Percentiles rank a stretch among this genome's conserved stretches.
Evolutionary conservation across 2,797 vertebrate species (phyloP).

Genomic region (Philypnodon macrostomus): DNA sequence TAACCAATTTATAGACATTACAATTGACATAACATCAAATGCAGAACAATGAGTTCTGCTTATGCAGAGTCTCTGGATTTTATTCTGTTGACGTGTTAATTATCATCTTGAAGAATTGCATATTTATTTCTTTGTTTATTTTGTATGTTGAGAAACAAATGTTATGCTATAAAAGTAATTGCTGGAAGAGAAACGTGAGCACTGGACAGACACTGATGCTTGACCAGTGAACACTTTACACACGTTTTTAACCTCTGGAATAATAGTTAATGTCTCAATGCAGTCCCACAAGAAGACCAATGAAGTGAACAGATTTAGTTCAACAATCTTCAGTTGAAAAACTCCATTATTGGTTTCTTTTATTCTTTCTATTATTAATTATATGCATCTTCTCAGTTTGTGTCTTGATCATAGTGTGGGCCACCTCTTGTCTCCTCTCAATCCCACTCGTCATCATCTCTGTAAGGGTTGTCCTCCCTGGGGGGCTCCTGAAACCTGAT

Average conservation of each 20-base stretch:
- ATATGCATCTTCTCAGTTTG: slow-evolving; percentile 8
- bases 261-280: not conserved
- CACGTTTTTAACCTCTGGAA: not conserved
- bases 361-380: slow-evolving; percentile 16
- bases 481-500: slow-evolving; percentile 93
- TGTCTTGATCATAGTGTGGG: slow-evolving; percentile 8
- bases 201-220: not conserved
- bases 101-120: too few species aligned
- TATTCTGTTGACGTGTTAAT: too few species aligned
- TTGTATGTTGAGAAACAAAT: too few species aligned
- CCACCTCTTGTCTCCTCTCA: slow-evolving; percentile 62
- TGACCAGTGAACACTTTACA: too few species aligned
- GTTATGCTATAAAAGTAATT: too few species aligned
- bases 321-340: slow-evolving; percentile 12
- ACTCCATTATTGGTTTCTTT: slow-evolving; percentile 10
- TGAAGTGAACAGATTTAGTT: not conserved
- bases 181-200: too few species aligned
- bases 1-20: too few species aligned
- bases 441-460: slow-evolving; percentile 87
- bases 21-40: too few species aligned
- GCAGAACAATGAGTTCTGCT: too few species aligned
- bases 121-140: too few species aligned
- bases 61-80: too few species aligned
- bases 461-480: slow-evolving; percentile 85
- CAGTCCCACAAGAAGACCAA: not conserved